Evolutionary conservation across 2,797 vertebrate genomes (phyloP), one percentile per base, ranked within the genome.

Genomic region (Momotus momota): DNA sequence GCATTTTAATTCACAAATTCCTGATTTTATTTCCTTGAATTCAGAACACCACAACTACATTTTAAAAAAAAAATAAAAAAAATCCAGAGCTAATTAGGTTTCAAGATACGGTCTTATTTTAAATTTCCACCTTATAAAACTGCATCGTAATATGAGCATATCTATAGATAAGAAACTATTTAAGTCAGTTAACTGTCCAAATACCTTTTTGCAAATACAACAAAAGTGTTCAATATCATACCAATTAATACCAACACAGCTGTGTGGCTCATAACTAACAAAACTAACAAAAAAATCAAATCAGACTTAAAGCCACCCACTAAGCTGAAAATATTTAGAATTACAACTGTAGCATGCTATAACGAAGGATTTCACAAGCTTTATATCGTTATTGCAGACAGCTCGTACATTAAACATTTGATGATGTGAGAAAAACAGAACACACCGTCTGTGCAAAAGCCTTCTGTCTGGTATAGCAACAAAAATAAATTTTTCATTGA

Each of bases 301-400:
- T 1, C 16, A 17, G 31, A 87, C 71, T 93, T 81, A 85, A 85
- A 95, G 33, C 80, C 91, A 93, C 70, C 65, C 86, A 91, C 69
- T 27, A 58, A 87, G 74, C 51, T 75, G 72, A 81, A 95, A 96
- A 88, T 83, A 84, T 62, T 92, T 80, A 88, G 35, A 86, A 87
- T 70, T 86, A 90, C 35, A 92, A 55, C 33, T n/a, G 72, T 65
- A 79, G 20, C 41, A 80, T 14, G 38, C 43, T 78, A 15, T 79
- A 95, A 91, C 1, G 25, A 95, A 91, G 65, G 78, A 92, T 90
- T 95, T 93, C 73, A 85, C 71, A 95, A 92, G 54, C 72, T 89
- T 87, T 91, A 61, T 61, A 51, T 55, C 74, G 40, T 81, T 83
- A 81, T 5, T 75, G 61, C 49, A 83, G 69, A 69, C 86, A 91